A percentile compares a stretch with the other conserved stretches of the same genome.
These are phyloP conservation scores for Phalanger gymnotis DNA, from an alignment of 2,797 vertebrate species.

Conservation along the genomic window DNA sequence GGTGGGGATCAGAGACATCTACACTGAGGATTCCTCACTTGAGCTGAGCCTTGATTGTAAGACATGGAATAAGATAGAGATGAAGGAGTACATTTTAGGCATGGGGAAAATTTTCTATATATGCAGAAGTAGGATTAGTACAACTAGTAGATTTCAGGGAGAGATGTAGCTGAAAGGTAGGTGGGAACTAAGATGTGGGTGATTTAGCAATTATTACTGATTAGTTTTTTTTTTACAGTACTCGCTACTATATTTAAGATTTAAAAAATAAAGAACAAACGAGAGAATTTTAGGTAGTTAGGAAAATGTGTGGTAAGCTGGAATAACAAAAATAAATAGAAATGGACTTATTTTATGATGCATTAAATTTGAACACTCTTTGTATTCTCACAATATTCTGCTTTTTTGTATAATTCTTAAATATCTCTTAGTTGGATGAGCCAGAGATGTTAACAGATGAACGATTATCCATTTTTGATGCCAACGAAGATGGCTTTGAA, in stretches of 20 bases:
- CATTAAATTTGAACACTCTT: not conserved
- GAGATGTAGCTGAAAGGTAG: not conserved
- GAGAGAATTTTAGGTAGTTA: not conserved
- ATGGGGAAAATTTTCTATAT: not conserved
- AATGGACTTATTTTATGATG: not conserved
- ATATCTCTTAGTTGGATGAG: slow-evolving; percentile 91
- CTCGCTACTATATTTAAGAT: not conserved
- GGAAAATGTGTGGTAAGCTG: not conserved
- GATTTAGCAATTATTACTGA: not conserved
- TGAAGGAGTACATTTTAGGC: not conserved
- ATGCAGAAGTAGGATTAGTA: not conserved
- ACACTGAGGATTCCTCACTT: not conserved
- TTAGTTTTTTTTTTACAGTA: not conserved
- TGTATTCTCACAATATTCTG: accelerated
- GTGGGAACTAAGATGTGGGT: not conserved
- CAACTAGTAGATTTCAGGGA: not conserved
- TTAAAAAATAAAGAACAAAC: not conserved
- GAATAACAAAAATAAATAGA: not conserved
- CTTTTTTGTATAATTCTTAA: not conserved
- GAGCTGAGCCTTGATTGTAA: not conserved
- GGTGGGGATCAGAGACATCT: not conserved
- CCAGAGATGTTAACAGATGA: slow-evolving; percentile 97
- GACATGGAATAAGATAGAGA: not conserved
- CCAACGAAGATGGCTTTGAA: slow-evolving; percentile 96
- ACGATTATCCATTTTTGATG: slow-evolving; percentile 94